A percentile compares a stretch with the other conserved stretches of the same genome.
These are phyloP conservation scores for Halictus rubicundus DNA, from an alignment of 1,140 invertebrate species.

Conservation along the genomic window DNA sequence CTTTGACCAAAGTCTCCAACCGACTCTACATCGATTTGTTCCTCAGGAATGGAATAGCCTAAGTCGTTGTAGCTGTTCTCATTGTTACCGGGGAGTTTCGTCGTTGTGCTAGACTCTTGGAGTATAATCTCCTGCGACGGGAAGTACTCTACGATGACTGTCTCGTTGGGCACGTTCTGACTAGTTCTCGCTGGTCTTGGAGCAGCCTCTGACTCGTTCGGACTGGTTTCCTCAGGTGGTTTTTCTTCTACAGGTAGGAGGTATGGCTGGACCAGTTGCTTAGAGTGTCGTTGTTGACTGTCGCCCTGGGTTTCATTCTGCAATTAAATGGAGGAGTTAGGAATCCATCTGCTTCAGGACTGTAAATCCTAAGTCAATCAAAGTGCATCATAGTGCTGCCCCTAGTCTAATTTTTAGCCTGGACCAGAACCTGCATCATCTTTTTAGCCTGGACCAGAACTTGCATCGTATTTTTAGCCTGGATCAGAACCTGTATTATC, in stretches of 20 bases:
- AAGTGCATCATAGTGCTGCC: too few relatives aligned
- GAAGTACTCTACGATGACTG: background rate
- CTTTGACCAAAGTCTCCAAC: conserved; percentile 60
- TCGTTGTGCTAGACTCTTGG: background rate
- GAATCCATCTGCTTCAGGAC: too few relatives aligned
- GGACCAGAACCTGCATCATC: too few relatives aligned
- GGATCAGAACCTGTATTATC: too few relatives aligned
- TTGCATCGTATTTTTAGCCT: too few relatives aligned
- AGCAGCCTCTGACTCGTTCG: background rate
- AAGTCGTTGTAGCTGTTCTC: background rate
- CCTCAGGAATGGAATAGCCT: background rate
- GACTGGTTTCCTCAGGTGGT: background rate
- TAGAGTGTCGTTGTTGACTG: background rate
- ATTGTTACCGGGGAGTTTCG: background rate
- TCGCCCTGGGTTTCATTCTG: conserved; percentile 19
- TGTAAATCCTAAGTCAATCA: too few relatives aligned
- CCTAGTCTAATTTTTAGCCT: too few relatives aligned
- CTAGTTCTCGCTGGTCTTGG: background rate
- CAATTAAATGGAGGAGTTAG: conserved; percentile 10
- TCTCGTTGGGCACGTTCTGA: background rate
- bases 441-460: too few relatives aligned
- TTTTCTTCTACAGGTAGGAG: background rate
- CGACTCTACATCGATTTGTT: conserved; percentile 30
- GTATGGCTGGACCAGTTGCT: conserved; percentile 36
- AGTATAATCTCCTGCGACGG: conserved; percentile 10